Conservation (phyloP, 2,888 invertebrate genomes). For the Pomacea canaliculata region DNA sequence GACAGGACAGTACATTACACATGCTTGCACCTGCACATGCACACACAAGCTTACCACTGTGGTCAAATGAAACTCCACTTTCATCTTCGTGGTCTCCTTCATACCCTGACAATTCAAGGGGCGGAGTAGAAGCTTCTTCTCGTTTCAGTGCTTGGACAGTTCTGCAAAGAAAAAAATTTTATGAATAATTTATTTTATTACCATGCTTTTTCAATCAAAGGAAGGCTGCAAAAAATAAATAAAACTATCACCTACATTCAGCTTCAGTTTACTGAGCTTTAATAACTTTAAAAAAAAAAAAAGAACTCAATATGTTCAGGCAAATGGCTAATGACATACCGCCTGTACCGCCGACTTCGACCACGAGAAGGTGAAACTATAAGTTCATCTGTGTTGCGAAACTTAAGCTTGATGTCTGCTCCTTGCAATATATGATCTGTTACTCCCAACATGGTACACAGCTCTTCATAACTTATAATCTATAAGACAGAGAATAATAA, state of each 20-base stretch:
- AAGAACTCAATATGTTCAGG: too few species aligned
- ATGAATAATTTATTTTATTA: too few species aligned
- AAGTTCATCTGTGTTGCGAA: conserved; percentile 59
- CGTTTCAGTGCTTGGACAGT: conserved; percentile 26
- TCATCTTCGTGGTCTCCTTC: conserved; percentile 61
- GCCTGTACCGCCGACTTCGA: conserved; percentile 37
- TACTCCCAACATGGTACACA: conserved; percentile 57
- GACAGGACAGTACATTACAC: too few species aligned
- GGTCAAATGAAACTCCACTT: conserved; percentile 31
- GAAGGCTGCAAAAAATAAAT: too few species aligned
- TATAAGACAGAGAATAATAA: conserved; percentile 27
- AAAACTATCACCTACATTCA: too few species aligned
- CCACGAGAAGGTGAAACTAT: conserved; percentile 61
- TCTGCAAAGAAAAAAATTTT: not conserved
- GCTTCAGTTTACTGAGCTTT: too few species aligned
- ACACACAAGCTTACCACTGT: conserved; percentile 17
- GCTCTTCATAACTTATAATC: conserved; percentile 58
- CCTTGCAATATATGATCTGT: conserved; percentile 52
- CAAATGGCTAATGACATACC: conserved; percentile 28
- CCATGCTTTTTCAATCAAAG: too few species aligned
- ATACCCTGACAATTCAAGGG: conserved; percentile 51
- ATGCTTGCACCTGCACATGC: too few species aligned
- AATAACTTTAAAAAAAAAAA: too few species aligned
- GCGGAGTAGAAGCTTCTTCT: conserved; percentile 46
- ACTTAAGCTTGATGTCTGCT: conserved; percentile 47